phyloP scores from a whole-genome alignment of 2,113 vertebrate species.

The Ramphastos sulfuratus region DNA sequence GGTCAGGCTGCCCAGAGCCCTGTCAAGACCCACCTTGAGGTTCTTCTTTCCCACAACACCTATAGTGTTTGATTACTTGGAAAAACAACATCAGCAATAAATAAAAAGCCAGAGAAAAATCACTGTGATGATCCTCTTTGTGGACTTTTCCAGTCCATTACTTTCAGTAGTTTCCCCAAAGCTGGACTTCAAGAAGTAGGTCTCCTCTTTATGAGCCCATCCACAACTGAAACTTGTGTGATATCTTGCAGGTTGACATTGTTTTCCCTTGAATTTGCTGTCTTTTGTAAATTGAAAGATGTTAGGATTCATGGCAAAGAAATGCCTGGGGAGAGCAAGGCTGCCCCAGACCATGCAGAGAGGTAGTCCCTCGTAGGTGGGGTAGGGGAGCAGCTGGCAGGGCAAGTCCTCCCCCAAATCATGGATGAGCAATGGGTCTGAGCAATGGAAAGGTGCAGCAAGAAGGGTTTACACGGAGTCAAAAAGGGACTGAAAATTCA shows the following conservation, averaged over 20 bases:
- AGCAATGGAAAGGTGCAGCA: not conserved
- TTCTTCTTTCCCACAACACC: not conserved
- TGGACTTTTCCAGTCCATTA: not conserved
- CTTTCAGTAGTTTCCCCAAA: not conserved
- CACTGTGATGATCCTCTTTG: not conserved
- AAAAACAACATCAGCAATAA: not conserved
- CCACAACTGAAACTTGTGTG: not conserved
- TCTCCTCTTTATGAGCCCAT: not conserved
- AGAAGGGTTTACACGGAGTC: not conserved
- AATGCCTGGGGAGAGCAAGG: not conserved
- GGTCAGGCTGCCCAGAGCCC: too few relatives aligned
- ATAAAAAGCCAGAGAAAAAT: not conserved
- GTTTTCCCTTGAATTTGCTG: not conserved
- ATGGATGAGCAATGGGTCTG: not conserved
- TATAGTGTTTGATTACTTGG: not conserved
- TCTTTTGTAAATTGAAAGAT: not conserved
- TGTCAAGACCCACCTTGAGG: too few relatives aligned
- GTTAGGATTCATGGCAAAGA: not conserved
- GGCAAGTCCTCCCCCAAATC: not conserved
- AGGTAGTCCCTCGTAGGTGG: not conserved
- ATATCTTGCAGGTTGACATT: not conserved
- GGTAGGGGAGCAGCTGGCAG: not conserved
- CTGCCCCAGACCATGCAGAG: not conserved
- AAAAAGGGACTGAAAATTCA: not conserved
- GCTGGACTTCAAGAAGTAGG: not conserved